phyloP scores from a whole-genome alignment of 2,113 vertebrate genomes.

The Mesembrinibis cayennensis region DNA sequence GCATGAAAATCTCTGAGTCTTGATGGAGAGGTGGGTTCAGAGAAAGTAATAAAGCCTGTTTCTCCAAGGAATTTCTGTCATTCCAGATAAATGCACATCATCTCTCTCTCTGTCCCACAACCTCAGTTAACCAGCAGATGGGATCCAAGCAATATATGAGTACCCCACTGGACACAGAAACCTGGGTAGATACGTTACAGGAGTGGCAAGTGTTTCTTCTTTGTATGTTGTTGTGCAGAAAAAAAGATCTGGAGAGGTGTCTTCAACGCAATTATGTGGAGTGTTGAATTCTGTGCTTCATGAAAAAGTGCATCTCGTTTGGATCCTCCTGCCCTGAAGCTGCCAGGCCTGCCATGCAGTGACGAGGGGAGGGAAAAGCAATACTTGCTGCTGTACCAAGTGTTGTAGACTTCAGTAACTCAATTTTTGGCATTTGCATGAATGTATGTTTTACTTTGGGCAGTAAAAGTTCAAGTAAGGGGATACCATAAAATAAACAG shows the following conservation, averaged over 20 bases:
- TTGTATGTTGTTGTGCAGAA: neutral
- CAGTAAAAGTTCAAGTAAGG: neutral
- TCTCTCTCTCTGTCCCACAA: neutral
- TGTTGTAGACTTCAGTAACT: neutral
- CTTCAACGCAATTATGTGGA: neutral
- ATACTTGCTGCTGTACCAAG: neutral
- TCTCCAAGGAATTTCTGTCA: neutral
- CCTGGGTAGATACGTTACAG: neutral
- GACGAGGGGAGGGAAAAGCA: neutral
- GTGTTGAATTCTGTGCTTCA: neutral
- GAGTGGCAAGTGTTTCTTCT: neutral
- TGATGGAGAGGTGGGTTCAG: neutral
- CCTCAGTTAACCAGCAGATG: neutral
- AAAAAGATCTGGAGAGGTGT: neutral
- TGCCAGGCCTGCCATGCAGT: neutral
- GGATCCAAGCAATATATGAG: neutral
- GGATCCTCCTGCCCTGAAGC: neutral
- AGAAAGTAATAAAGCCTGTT: neutral
- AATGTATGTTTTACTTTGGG: neutral
- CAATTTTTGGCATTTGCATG: neutral
- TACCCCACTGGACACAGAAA: neutral
- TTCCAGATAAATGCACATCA: neutral
- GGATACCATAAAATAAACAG: neutral
- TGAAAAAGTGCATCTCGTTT: accelerated
- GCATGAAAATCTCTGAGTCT: neutral